phyloP scores from a whole-genome alignment of 1,140 invertebrate species.

The Drosophila fuyamai region DNA sequence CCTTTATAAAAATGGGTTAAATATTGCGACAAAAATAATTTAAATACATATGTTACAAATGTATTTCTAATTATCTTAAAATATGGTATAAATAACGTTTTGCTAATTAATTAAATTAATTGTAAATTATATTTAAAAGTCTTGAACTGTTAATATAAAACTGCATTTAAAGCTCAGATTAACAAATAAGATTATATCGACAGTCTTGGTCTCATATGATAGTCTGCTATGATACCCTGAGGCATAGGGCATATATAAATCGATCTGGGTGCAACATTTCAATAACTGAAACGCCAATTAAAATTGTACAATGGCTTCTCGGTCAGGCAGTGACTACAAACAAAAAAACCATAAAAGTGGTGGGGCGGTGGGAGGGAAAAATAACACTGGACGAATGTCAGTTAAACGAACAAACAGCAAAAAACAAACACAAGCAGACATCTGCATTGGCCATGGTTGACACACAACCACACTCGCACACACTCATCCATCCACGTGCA shows the following conservation, averaged over 20 bases:
- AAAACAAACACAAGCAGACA: constrained; percentile 68
- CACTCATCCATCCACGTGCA: constrained; percentile 12
- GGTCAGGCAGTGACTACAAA: constrained; percentile 50
- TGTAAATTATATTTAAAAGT: no score
- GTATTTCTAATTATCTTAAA: no score
- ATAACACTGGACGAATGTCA: constrained; percentile 66
- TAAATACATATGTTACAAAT: no score
- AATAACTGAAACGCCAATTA: constrained; percentile 81
- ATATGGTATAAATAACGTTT: no score
- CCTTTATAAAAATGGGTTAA: background rate
- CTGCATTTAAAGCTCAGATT: no score
- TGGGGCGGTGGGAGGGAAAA: constrained; percentile 21
- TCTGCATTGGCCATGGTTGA: constrained; percentile 53
- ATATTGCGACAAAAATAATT: no score
- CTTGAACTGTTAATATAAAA: no score
- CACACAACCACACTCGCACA: constrained; percentile 27
- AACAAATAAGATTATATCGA: no score
- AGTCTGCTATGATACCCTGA: background rate
- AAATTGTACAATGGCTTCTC: constrained; percentile 73
- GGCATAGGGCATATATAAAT: constrained; percentile 28
- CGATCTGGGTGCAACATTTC: constrained; percentile 69
- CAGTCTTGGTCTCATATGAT: no score
- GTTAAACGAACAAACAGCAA: constrained; percentile 75
- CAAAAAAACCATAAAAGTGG: constrained; percentile 25
- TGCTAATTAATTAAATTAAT: no score